Evolutionary conservation across 2,113 vertebrate species (phyloP).

Genomic region (Nyctereutes procyonoides): DNA sequence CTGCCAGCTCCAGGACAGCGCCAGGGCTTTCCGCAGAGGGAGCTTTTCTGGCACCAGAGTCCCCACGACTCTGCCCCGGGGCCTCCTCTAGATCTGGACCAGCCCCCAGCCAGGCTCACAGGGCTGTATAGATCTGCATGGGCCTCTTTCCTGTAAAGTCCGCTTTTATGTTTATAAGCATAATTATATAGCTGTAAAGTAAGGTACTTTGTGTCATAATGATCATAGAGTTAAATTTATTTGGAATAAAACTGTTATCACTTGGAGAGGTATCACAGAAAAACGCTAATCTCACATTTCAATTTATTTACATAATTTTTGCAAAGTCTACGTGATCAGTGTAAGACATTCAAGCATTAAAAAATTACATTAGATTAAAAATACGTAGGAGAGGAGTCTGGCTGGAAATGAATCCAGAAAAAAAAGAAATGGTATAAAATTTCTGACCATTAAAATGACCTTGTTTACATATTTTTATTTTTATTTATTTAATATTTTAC

Average conservation of each 20-base stretch:
- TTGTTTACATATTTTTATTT: background rate
- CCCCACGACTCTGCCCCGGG: rapidly evolving
- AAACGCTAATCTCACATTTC: slow-evolving; percentile 1
- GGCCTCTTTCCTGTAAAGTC: background rate
- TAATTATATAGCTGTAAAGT: background rate
- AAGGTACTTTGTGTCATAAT: background rate
- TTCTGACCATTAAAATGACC: background rate
- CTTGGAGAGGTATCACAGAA: background rate
- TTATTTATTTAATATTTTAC: background rate
- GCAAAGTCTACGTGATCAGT: background rate
- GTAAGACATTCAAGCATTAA: background rate
- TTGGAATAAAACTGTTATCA: background rate
- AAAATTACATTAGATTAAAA: slow-evolving; percentile 24
- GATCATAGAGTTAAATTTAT: background rate
- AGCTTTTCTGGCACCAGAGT: background rate
- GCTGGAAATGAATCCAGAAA: background rate
- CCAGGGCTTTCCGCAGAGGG: background rate
- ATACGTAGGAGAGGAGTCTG: background rate
- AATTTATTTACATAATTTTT: background rate
- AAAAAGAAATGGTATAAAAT: background rate
- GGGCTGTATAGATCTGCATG: background rate
- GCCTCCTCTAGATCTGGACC: background rate
- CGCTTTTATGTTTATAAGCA: background rate
- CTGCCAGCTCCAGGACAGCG: rapidly evolving
- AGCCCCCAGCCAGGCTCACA: background rate